These are phyloP conservation scores for Fistularia commersonii DNA, from an alignment of 2,797 vertebrate species.

Conservation along the genomic window DNA sequence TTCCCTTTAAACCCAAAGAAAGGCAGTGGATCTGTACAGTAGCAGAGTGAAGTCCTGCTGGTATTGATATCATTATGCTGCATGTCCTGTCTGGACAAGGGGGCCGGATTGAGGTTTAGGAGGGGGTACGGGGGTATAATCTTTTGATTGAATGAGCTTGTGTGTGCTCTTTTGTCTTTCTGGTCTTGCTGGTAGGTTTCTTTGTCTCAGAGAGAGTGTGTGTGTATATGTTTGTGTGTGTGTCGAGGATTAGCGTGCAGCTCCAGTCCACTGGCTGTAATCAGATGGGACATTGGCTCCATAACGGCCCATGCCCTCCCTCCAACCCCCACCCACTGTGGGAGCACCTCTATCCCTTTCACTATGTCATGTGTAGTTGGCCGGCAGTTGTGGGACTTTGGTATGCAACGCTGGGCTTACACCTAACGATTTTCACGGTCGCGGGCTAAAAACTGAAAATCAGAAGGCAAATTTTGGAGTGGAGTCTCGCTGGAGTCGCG, in stretches of 20 bases:
- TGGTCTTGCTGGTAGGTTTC: slow-evolving; percentile 2
- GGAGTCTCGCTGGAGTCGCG: too few relatives aligned
- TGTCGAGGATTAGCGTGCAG: slow-evolving; percentile 67
- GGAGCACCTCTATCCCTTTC: slow-evolving; percentile 55
- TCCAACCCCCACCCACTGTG: slow-evolving; percentile 52
- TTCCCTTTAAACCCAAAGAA: slow-evolving; percentile 4
- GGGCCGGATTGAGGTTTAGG: slow-evolving; percentile 45
- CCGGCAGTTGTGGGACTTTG: slow-evolving; percentile 45
- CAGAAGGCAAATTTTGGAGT: too few relatives aligned
- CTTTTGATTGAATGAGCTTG: slow-evolving; percentile 27
- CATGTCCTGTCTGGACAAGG: slow-evolving; percentile 51
- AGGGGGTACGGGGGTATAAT: slow-evolving; percentile 27
- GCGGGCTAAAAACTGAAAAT: too few relatives aligned
- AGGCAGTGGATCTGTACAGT: slow-evolving; percentile 16
- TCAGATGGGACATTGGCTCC: slow-evolving; percentile 92
- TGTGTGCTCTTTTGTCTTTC: slow-evolving; percentile 16
- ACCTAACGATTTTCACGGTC: too few relatives aligned
- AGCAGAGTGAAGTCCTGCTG: slow-evolving; percentile 67
- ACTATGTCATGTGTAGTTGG: slow-evolving; percentile 59
- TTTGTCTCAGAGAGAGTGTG: slow-evolving; percentile 27
- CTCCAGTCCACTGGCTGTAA: slow-evolving; percentile 78
- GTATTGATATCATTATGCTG: slow-evolving; percentile 77
- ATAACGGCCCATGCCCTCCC: slow-evolving; percentile 73
- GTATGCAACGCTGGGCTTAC: background rate
- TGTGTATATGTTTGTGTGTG: slow-evolving; percentile 23